Base-by-base conservation (phyloP, 2,888 invertebrate species). In the Polyploca ridens region DNA sequence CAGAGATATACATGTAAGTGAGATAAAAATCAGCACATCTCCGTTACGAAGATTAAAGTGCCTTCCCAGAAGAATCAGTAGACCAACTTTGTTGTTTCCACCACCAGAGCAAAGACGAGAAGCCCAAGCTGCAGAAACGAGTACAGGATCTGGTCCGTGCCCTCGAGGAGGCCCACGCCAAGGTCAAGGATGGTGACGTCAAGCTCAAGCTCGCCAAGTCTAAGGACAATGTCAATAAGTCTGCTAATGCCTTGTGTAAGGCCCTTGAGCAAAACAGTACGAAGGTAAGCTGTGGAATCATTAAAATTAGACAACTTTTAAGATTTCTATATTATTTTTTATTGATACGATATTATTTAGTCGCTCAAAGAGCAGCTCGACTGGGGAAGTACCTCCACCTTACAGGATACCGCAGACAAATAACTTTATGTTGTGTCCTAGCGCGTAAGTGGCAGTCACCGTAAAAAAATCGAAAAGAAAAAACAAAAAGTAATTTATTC, bases 31-130 rank as follows among this genome's bases (percentile, higher is more conserved):
- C 4, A 35, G 35, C 35, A 7, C 4, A 35, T 35, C 35, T 35
- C 35, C 7, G 6, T 35, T 1, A 35, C 35, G 35, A 5, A 4
- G 6, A 35, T 46, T 14, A 14, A 14, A 46, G 5, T 3, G n/a
- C n/a, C n/a, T 46, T 46, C 4, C 13, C 46, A n/a, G 14, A 46
- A n/a, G 3, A 13, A 14, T 8, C 8, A 14, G 7, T 46, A 10
- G 38, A 44, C 16, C 16, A 16, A 49, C n/a, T 16, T 16, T 49
- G 14, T 3, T 14, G 38, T 16, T 33, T 38, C 61, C 10, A 41
- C 59, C 14, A 63, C 10, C 66, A 89, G 88, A 79, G 80, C 0
- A 71, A 74, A 70, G 87, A 84, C 65, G 85, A 88, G 62, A 76
- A 70, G 3, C 71, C 67, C 0, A 66, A 70, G 1, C 67, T 89